phyloP scores from a whole-genome alignment of 2,113 vertebrate genomes.

The Pithys albifrons region DNA sequence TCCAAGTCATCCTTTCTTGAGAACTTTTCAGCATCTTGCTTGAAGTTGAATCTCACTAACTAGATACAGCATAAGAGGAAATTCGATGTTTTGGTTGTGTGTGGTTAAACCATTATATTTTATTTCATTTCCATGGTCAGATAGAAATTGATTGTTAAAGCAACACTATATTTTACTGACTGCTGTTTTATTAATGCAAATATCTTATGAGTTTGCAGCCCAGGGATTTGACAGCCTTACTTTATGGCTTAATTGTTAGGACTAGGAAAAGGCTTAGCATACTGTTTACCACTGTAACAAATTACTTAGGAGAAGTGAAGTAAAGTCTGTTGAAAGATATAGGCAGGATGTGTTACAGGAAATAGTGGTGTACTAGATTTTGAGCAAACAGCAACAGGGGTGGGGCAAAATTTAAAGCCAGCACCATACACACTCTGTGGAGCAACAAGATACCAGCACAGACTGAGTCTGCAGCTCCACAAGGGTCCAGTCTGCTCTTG shows the following conservation, averaged over 20 bases:
- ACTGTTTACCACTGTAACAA: neutral
- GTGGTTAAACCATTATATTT: neutral
- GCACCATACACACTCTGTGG: neutral
- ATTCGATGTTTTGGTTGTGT: neutral
- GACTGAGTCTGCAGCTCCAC: neutral
- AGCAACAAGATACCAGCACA: neutral
- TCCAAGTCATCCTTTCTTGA: neutral
- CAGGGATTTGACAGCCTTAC: neutral
- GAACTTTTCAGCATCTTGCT: neutral
- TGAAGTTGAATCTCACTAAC: neutral
- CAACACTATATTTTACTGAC: neutral
- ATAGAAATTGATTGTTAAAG: neutral
- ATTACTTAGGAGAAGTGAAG: neutral
- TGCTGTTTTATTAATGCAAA: neutral
- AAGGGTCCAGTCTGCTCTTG: neutral
- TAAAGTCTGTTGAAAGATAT: neutral
- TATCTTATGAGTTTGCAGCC: neutral
- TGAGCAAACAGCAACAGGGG: neutral
- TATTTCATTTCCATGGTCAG: neutral
- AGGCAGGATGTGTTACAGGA: neutral
- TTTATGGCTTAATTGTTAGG: neutral
- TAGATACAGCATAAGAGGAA: neutral
- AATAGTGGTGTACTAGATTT: neutral
- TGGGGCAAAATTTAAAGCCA: neutral
- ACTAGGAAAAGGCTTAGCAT: neutral